Evolutionary conservation across 2,888 invertebrate genomes (phyloP), one percentile per base, ranked within the genome.

Genomic region (Drosophila colorata): DNA sequence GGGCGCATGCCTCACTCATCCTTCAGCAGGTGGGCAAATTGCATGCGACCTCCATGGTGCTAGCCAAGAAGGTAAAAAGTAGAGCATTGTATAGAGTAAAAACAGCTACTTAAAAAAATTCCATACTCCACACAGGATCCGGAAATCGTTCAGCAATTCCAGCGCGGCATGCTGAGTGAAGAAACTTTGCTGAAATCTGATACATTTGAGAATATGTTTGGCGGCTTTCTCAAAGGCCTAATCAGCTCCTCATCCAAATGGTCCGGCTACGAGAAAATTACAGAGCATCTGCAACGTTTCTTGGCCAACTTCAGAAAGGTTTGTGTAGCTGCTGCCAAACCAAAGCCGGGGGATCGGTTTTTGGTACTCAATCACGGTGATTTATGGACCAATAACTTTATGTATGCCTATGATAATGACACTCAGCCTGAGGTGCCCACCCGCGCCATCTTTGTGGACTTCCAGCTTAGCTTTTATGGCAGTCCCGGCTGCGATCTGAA

Each of bases 1-100:
- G 93, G 70, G 85, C 90, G 0, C 94, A 94, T 76, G 92, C 92
- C 61, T 81, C 91, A 33, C 64, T 93, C 47, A 93, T 94, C 0
- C 78, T 94, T 4, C 91, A 92, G 56, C 93, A 93, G 73, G 86
- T 94, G 71, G 94, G 93, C 0, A 92, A 91, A 61, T 92, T 94
- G 71, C 94, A 94, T 75, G 94, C 93, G 0, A 91, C 93, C 13
- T 94, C 94, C 0, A 92, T 94, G 58, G 92, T 93, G 33, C 77
- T 94, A 49, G 92, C 91, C 55, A 93, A 93, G 78, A 93, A 93
- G 92, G 94, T 88, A 70, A 58, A 11, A 20, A 20, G 20, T 3
- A 2, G 20, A 20, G 20, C 20, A 20, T 2, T 20, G 20, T 20
- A 3, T 3, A 20, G 2, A 20, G 20, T 20, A 3, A 2, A 4